Conservation (phyloP, 1,140 invertebrate species). For the Gryon sp. region DNA sequence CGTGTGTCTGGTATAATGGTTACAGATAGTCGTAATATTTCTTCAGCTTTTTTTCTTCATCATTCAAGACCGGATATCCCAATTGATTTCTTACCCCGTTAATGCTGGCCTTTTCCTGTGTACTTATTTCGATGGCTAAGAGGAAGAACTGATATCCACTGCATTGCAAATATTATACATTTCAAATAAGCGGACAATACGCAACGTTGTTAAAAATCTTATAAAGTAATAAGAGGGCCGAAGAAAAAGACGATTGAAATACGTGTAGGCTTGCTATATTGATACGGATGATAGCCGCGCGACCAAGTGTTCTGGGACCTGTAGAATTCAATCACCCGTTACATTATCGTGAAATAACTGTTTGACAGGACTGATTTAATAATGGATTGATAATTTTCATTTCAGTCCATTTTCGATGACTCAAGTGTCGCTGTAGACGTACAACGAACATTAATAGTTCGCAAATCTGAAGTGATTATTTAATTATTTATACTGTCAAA, state of each 20-base stretch:
- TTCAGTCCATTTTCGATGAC: constrained; percentile 24
- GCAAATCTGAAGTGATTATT: constrained; percentile 40
- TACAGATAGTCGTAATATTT: constrained; percentile 20
- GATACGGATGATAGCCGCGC: constrained; percentile 67
- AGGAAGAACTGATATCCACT: constrained; percentile 47
- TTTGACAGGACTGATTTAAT: constrained; percentile 45
- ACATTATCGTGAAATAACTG: constrained; percentile 73
- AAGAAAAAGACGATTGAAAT: constrained; percentile 35
- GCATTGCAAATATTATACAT: too few species aligned
- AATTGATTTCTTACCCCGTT: too few species aligned
- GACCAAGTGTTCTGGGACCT: constrained; percentile 59
- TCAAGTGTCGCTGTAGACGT: constrained; percentile 1
- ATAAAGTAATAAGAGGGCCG: constrained; percentile 35
- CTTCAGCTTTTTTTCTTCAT: constrained; percentile 23
- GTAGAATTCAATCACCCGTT: constrained; percentile 70
- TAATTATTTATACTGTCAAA: constrained; percentile 38
- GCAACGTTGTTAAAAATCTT: constrained; percentile 53
- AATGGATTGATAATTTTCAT: constrained; percentile 48
- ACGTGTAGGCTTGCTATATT: constrained; percentile 55
- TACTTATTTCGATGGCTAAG: constrained; percentile 24
- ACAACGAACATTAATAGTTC: constrained; percentile 36
- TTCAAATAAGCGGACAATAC: too few species aligned
- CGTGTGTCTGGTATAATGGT: constrained; percentile 15
- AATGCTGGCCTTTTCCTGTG: too few species aligned
- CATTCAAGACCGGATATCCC: constrained; percentile 31